phyloP scores from a whole-genome alignment of 2,797 vertebrate species.

The Muraenolepis orangiensis region DNA sequence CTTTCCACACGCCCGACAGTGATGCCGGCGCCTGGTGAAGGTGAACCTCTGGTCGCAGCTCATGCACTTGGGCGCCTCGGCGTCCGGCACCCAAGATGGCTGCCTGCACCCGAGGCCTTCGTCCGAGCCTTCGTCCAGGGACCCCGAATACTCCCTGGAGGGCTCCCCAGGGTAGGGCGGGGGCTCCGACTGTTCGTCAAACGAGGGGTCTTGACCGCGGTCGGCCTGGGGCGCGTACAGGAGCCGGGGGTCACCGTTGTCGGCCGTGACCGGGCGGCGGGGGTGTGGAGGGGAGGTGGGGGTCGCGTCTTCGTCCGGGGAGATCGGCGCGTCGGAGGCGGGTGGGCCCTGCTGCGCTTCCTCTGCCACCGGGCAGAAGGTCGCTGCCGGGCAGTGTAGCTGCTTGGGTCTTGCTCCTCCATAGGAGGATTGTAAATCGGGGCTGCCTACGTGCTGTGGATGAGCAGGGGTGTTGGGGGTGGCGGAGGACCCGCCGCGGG shows the following conservation, averaged over 20 bases:
- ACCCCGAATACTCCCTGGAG: constrained; percentile 18
- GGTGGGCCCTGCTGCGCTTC: constrained; percentile 28
- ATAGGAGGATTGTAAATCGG: constrained; percentile 52
- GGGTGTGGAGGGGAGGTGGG: constrained; percentile 27
- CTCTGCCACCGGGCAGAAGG: constrained; percentile 51
- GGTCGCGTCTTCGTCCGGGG: constrained; percentile 36
- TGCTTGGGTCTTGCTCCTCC: constrained; percentile 89
- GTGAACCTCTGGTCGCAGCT: constrained; percentile 90
- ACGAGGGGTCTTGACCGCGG: constrained; percentile 51
- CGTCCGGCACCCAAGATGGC: constrained; percentile 91
- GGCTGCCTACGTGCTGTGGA: constrained; percentile 44
- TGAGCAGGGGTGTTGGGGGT: constrained; percentile 41
- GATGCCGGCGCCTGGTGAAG: constrained; percentile 91
- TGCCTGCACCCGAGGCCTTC: constrained; percentile 77
- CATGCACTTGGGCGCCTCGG: constrained; percentile 94
- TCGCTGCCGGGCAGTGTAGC: constrained; percentile 64
- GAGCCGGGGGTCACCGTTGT: constrained; percentile 30
- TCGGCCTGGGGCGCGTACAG: constrained; percentile 45
- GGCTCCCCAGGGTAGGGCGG: constrained; percentile 69
- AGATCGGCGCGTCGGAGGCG: constrained; percentile 13
- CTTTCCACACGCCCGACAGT: constrained; percentile 96
- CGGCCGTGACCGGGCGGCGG: constrained; percentile 18
- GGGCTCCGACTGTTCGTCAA: constrained; percentile 75
- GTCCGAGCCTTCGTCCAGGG: constrained; percentile 47
- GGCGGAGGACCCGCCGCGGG: constrained; percentile 19